Evolutionary conservation across 2,888 invertebrate genomes (phyloP).

Genomic region (Rugalucina vietnamica): DNA sequence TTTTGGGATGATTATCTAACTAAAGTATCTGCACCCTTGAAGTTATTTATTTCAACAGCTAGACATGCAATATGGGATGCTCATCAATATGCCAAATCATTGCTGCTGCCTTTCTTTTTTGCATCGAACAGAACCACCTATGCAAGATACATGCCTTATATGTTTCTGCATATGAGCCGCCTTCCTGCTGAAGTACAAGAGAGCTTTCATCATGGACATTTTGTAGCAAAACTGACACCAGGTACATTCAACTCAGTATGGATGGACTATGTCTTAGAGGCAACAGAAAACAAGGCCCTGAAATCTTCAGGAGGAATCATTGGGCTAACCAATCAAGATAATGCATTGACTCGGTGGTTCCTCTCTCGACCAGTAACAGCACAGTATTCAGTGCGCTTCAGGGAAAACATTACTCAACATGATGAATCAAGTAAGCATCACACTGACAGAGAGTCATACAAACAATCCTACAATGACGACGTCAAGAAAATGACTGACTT

Average conservation of each 20-base stretch:
- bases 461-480: not conserved
- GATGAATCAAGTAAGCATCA: not conserved
- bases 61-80: not conserved
- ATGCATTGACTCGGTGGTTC: conserved; percentile 11
- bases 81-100: not conserved
- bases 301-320: conserved; percentile 24
- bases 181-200: not conserved
- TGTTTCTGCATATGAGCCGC: conserved; percentile 18
- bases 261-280: conserved; percentile 21
- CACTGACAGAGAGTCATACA: conserved; percentile 4
- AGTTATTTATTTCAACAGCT: not conserved
- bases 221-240: not conserved
- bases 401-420: not conserved
- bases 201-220: not conserved
- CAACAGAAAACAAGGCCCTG: conserved; percentile 27
- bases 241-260: conserved; percentile 14
- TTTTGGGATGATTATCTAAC: not conserved
- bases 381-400: not conserved
- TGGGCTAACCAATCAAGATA: conserved; percentile 9
- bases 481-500: not conserved
- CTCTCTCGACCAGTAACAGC: not conserved
- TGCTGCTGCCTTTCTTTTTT: not conserved
- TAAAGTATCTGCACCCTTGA: not conserved
- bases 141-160: conserved; percentile 21
- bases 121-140: conserved; percentile 20